Conservation (phyloP, 1,140 invertebrate genomes). For the Drosophila varians region DNA sequence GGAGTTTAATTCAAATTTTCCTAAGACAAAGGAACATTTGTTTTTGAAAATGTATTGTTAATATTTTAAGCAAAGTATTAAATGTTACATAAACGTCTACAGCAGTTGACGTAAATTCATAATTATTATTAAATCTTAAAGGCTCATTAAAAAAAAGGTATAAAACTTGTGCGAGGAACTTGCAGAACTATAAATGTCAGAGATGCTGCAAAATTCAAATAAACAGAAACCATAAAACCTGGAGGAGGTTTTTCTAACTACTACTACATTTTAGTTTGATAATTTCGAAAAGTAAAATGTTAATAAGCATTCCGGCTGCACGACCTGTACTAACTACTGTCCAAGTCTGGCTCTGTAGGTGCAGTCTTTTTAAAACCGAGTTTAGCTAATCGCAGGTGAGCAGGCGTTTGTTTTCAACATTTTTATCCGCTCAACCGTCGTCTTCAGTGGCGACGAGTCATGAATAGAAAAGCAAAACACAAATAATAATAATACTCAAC, state of each 20-base stretch:
- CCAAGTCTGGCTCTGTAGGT: not conserved
- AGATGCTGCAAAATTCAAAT: not conserved
- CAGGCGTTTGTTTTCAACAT: conserved; percentile 31
- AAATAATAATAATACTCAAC: conserved; percentile 47
- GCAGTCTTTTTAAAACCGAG: conserved; percentile 10
- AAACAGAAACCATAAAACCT: not conserved
- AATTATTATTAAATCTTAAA: not conserved
- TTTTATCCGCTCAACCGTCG: conserved; percentile 41
- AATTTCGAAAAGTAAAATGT: conserved; percentile 8
- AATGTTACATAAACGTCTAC: not conserved
- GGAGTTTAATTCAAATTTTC: conserved; percentile 17
- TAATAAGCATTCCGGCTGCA: conserved; percentile 10
- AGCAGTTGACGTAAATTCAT: not conserved
- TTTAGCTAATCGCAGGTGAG: not conserved
- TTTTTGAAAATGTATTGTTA: not conserved
- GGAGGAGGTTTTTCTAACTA: conserved; percentile 4
- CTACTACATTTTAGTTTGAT: conserved; percentile 14
- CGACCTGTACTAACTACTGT: conserved; percentile 3
- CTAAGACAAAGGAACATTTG: not conserved
- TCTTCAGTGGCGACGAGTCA: conserved; percentile 77
- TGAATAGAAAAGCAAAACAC: conserved; percentile 59
- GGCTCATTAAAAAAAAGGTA: not conserved
- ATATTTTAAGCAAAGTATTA: not conserved
- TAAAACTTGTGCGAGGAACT: not conserved
- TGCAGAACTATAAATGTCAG: not conserved